phyloP scores from a whole-genome alignment of 2,113 vertebrate genomes.

The Sebastes fasciatus region DNA sequence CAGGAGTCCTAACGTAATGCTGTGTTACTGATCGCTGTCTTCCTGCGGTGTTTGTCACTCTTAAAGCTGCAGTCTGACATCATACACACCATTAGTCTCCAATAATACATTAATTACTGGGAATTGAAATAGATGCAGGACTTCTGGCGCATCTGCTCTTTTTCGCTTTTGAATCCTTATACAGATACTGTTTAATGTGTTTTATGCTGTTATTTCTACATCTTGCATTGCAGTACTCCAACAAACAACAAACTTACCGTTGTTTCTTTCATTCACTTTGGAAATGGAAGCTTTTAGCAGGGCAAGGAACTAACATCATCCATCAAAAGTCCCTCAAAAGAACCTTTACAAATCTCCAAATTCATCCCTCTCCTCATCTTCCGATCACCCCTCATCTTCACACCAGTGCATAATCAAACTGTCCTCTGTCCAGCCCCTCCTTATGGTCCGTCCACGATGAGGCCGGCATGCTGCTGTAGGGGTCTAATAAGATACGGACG shows the following conservation, averaged over 20 bases:
- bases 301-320: background rate
- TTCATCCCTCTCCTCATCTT: background rate
- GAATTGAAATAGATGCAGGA: conserved; percentile 17
- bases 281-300: background rate
- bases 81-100: background rate
- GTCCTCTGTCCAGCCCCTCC: conserved; percentile 91
- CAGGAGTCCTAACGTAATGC: conserved; percentile 9
- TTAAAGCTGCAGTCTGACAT: conserved; percentile 22
- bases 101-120: conserved; percentile 6
- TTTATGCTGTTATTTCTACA: background rate
- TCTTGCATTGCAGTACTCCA: background rate
- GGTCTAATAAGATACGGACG: conserved; percentile 93
- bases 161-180: background rate
- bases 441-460: conserved; percentile 95
- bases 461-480: conserved; percentile 96
- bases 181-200: background rate
- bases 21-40: background rate
- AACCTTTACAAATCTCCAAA: background rate
- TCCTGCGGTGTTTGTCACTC: conserved; percentile 32
- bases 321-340: conserved; percentile 5
- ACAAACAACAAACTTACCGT: background rate
- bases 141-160: conserved; percentile 17
- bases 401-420: conserved; percentile 93
- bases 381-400: conserved; percentile 60
- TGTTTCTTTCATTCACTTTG: conserved; percentile 8